Base-by-base conservation (phyloP, 2,888 invertebrate species). In the Oligia latruncula region DNA sequence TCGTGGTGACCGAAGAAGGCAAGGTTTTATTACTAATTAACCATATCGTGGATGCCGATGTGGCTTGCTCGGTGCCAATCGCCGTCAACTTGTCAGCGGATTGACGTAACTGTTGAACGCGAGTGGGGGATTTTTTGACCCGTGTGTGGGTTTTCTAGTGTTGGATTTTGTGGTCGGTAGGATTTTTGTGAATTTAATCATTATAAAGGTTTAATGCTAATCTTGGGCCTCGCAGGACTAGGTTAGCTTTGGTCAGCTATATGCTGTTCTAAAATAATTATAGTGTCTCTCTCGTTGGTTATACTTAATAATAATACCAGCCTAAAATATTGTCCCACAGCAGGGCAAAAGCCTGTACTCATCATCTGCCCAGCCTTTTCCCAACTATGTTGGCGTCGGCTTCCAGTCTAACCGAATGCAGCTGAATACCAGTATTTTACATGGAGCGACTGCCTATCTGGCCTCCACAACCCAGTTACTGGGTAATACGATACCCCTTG, bases 11-110 rank as follows among this genome's bases (percentile, higher is more conserved):
- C 89, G 81, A 84, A 89, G 88, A 90, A 88, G 90, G 89, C 83
- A 85, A 74, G 86, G 89, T 90, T 92, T 92, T 91, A 92, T 93
- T 92, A 91, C 93, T 94, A 94, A 95, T 94, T 94, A 94, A 93
- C 93, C 91, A 91, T 94, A 94, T 94, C 93, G 87, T 88, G 90
- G 89, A 92, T 92, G 85, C 90, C 92, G 87, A 91, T 91, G 92
- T 90, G 91, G 81, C 86, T 89, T 82, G 89, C 86, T 72, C 88
- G 88, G 92, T 91, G 93, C 89, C 94, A 92, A 92, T 91, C 92
- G 92, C 90, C 91, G 94, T 94, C 94, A 92, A 92, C 91, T 87
- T 93, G 93, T 93, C 93, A 90, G 84, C 78, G 83, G 67, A 79
- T 87, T 89, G 91, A 91, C 81, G 83, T 91, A 93, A 93, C 94